A percentile compares a stretch with the other conserved stretches of the same genome.
These are phyloP conservation scores for Leucoraja ocellata DNA, from an alignment of 2,797 vertebrate species.

Conservation along the genomic window DNA sequence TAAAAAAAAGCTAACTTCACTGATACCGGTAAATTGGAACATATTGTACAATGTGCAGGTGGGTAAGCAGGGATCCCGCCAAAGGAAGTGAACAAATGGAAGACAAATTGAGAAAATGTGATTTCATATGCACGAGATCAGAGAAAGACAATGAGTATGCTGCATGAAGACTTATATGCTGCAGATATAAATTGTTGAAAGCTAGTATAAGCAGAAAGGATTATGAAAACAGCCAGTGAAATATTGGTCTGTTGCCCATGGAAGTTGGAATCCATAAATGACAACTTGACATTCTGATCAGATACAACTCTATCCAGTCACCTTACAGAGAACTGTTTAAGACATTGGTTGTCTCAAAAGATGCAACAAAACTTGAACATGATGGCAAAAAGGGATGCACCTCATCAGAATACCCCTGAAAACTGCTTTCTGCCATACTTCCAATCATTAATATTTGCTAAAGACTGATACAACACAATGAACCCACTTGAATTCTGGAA, in stretches of 20 bases:
- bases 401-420: background rate
- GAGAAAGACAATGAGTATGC: background rate
- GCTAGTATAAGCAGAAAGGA: background rate
- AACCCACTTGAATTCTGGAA: background rate
- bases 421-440: too few species aligned
- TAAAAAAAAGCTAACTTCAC: background rate
- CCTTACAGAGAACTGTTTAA: background rate
- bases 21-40: background rate
- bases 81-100: too few species aligned
- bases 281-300: background rate
- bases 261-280: background rate
- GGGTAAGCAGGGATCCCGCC: too few species aligned
- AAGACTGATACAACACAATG: background rate
- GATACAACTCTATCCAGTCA: background rate
- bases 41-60: too few species aligned
- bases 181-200: background rate
- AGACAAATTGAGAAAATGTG: background rate
- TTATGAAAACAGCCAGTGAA: background rate
- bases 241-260: background rate
- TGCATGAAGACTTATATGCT: background rate
- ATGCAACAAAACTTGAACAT: background rate
- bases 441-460: too few species aligned
- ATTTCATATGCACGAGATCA: background rate
- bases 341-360: background rate
- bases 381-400: background rate